A percentile compares a stretch with the other conserved stretches of the same genome.
These are phyloP conservation scores for honey bee (Apis mellifera) DNA, from an alignment of 1,140 invertebrate species.

Conservation along the genomic window DNA sequence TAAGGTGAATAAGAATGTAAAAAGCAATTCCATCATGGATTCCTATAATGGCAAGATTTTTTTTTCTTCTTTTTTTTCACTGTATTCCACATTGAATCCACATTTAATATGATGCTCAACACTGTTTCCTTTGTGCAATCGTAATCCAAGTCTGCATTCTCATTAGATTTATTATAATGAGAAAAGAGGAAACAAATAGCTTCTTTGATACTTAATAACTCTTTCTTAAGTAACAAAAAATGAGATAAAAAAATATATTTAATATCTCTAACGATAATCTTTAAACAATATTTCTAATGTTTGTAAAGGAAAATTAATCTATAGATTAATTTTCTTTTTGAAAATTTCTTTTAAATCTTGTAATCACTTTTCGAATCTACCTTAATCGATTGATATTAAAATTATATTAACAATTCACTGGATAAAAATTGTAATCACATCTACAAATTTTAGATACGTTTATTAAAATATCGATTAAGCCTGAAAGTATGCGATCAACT, in stretches of 20 bases:
- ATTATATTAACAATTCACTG: no score
- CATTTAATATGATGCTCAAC: not conserved
- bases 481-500: slow-evolving; percentile 43
- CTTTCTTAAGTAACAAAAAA: not conserved
- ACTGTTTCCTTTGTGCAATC: not conserved
- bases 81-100: not conserved
- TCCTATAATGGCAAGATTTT: not conserved
- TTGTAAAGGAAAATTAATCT: not conserved
- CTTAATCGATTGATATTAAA: no score
- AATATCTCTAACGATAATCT: no score
- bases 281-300: not conserved
- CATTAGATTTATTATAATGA: not conserved
- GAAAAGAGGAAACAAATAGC: not conserved
- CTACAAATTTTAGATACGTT: not conserved
- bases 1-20: slow-evolving; percentile 11
- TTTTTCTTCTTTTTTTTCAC: slow-evolving; percentile 1
- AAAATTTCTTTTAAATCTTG: not conserved
- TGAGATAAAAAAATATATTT: not conserved
- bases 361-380: no score
- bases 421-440: not conserved
- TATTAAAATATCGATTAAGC: slow-evolving; percentile 9
- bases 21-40: slow-evolving; percentile 10
- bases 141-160: not conserved
- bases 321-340: not conserved
- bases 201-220: not conserved